phyloP scores from a whole-genome alignment of 2,888 invertebrate species.

The Tanytarsus gracilentus region DNA sequence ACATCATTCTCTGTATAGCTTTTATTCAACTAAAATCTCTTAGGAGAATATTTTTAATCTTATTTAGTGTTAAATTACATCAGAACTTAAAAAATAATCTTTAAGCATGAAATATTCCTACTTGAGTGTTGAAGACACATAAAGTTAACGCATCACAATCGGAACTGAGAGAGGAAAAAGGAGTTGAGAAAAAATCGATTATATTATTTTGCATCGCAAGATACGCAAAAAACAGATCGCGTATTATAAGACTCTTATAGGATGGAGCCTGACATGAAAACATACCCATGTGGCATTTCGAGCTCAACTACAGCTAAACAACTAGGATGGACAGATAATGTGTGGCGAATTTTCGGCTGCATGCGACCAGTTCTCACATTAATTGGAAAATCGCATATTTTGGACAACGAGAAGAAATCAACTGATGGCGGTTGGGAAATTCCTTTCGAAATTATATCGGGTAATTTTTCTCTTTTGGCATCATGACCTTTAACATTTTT shows the following conservation, averaged over 20 bases:
- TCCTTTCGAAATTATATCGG: slow-evolving; percentile 74
- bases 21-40: too few species aligned
- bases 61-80: too few species aligned
- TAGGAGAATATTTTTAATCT: too few species aligned
- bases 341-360: slow-evolving; percentile 59
- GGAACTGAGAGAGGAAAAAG: too few species aligned
- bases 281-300: not conserved
- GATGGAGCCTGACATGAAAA: not conserved
- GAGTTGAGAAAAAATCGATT: too few species aligned
- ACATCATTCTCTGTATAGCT: too few species aligned
- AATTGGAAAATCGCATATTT: slow-evolving; percentile 65
- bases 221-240: too few species aligned
- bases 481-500: slow-evolving; percentile 35
- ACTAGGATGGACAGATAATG: not conserved
- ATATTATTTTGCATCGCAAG: too few species aligned
- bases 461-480: not conserved
- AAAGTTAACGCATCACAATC: too few species aligned
- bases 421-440: slow-evolving; percentile 66
- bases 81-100: too few species aligned
- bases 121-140: too few species aligned
- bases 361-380: slow-evolving; percentile 80
- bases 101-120: too few species aligned
- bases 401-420: slow-evolving; percentile 50
- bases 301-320: not conserved
- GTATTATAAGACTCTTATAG: not conserved